These are phyloP conservation scores for Buathra laborator DNA, from an alignment of 2,888 invertebrate genomes.

Conservation along the genomic window DNA sequence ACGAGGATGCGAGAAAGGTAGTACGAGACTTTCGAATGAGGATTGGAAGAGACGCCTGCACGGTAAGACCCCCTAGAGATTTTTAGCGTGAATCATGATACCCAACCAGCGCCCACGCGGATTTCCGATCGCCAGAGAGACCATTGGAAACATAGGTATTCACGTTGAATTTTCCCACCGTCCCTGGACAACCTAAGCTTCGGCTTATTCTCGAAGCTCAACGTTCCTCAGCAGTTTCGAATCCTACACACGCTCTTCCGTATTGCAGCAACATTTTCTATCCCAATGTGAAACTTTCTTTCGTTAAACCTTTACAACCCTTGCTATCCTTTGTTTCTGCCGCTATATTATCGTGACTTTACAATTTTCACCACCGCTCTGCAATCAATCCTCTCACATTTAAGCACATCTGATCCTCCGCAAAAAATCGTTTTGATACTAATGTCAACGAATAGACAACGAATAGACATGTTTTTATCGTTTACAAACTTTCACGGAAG, in stretches of 20 bases:
- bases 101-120: constrained; percentile 28
- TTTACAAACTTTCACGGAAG: background rate
- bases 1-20: constrained; percentile 3
- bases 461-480: too few species aligned
- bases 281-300: constrained; percentile 6
- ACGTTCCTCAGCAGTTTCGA: background rate
- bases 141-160: constrained; percentile 12
- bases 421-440: too few species aligned
- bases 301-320: constrained; percentile 3
- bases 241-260: background rate
- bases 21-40: constrained; percentile 30
- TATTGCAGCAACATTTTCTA: constrained; percentile 31
- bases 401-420: too few species aligned
- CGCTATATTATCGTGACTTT: background rate
- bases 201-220: constrained; percentile 35
- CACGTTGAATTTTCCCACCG: background rate
- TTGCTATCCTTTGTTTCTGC: background rate
- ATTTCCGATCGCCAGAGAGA: constrained; percentile 52
- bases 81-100: constrained; percentile 54
- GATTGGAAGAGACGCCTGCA: constrained; percentile 39
- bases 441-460: too few species aligned
- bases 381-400: background rate
- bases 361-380: background rate
- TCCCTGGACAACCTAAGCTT: constrained; percentile 32
- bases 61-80: constrained; percentile 25